phyloP scores from a whole-genome alignment of 1,140 invertebrate species.

The Ruditapes philippinarum region DNA sequence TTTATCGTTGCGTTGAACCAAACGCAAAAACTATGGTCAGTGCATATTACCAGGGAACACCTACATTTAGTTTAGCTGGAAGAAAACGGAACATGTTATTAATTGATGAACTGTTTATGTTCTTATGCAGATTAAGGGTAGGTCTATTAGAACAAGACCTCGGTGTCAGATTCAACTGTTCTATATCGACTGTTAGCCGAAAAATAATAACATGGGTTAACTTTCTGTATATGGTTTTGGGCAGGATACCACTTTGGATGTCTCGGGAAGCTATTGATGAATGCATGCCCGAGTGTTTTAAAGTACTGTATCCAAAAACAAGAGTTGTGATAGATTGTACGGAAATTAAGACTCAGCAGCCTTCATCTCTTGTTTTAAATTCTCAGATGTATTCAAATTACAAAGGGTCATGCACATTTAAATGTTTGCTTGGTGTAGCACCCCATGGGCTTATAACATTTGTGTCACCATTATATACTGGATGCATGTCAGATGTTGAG shows the following conservation, averaged over 20 bases:
- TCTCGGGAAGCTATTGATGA: slow-evolving; percentile 78
- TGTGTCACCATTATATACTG: slow-evolving; percentile 63
- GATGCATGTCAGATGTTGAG: slow-evolving; percentile 68
- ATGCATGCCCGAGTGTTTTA: slow-evolving; percentile 87
- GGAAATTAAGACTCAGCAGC: slow-evolving; percentile 64
- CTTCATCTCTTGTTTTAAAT: slow-evolving; percentile 58
- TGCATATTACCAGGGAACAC: slow-evolving; percentile 49
- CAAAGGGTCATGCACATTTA: slow-evolving; percentile 69
- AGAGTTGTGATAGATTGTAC: slow-evolving; percentile 66
- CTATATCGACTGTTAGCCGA: slow-evolving; percentile 61
- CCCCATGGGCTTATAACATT: slow-evolving; percentile 66
- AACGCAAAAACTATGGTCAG: slow-evolving; percentile 14
- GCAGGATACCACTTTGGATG: slow-evolving; percentile 51
- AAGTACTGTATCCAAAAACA: slow-evolving; percentile 49
- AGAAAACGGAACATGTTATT: slow-evolving; percentile 25
- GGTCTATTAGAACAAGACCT: slow-evolving; percentile 63
- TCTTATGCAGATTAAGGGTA: slow-evolving; percentile 63
- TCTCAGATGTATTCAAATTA: slow-evolving; percentile 67
- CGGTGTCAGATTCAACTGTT: slow-evolving; percentile 61
- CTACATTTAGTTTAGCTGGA: neutral
- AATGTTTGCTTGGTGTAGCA: slow-evolving; percentile 69
- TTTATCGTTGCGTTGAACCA: slow-evolving; percentile 57
- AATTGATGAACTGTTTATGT: slow-evolving; percentile 70
- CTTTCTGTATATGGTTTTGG: slow-evolving; percentile 65
- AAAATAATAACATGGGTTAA: slow-evolving; percentile 73